A percentile compares a stretch with the other conserved stretches of the same genome.
Evolutionary conservation across 2,888 invertebrate genomes (phyloP).

Genomic region (Pammene aurita): DNA sequence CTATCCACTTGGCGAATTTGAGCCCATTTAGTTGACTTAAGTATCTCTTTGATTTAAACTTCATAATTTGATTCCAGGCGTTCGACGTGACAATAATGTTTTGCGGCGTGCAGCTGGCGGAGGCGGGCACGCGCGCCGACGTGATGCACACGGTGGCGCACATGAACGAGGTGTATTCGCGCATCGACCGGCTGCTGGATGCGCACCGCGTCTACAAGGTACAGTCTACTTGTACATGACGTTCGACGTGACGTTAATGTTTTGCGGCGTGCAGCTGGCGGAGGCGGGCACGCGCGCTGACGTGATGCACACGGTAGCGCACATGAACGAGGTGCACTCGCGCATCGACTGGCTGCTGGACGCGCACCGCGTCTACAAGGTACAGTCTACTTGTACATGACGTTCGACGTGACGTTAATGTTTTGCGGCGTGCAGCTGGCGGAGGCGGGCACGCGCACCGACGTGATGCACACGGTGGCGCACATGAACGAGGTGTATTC

Average conservation of each 20-base stretch:
- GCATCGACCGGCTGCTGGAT: conserved; percentile 92
- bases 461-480: conserved; percentile 89
- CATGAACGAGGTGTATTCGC: conserved; percentile 93
- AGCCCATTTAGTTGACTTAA: too few relatives aligned
- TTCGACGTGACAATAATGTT: conserved; percentile 92
- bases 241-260: conserved; percentile 91
- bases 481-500: conserved; percentile 94
- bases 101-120: conserved; percentile 86
- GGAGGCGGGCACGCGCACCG: conserved; percentile 71
- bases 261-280: conserved; percentile 87
- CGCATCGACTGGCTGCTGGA: conserved; percentile 93
- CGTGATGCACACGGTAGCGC: conserved; percentile 90
- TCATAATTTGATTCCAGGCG: conserved; percentile 76
- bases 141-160: conserved; percentile 91
- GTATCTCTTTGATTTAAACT: background rate
- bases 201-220: conserved; percentile 95
- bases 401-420: conserved; percentile 91
- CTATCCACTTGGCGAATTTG: too few relatives aligned
- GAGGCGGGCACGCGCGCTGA: conserved; percentile 73
- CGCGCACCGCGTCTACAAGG: conserved; percentile 94
- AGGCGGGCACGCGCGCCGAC: conserved; percentile 71
- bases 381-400: conserved; percentile 66
- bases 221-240: conserved; percentile 63
- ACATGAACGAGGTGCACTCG: conserved; percentile 93
- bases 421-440: conserved; percentile 88